These are phyloP conservation scores for Sylvilagus floridanus DNA, from an alignment of 2,797 vertebrate species.

Conservation along the genomic window DNA sequence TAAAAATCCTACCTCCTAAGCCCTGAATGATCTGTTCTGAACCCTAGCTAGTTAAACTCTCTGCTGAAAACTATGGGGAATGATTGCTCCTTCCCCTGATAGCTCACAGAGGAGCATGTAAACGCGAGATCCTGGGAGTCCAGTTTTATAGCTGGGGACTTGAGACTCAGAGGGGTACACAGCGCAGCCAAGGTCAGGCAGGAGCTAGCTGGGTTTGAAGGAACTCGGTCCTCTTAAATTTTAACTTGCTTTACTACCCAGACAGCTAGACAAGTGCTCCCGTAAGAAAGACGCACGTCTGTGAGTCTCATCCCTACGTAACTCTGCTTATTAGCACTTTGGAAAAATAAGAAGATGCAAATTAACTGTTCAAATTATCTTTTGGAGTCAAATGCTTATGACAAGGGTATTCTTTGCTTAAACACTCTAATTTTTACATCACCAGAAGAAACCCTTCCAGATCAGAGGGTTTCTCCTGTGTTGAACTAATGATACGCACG, in stretches of 20 bases:
- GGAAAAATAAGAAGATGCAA: constrained; percentile 52
- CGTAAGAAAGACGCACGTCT: constrained; percentile 51
- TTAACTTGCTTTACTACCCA: constrained; percentile 60
- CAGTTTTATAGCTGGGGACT: constrained; percentile 57
- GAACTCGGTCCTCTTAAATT: constrained; percentile 51
- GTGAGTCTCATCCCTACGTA: constrained; percentile 48
- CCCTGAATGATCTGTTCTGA: constrained; percentile 65
- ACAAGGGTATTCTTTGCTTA: constrained; percentile 69
- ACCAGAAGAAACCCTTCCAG: constrained; percentile 67
- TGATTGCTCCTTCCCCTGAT: constrained; percentile 66
- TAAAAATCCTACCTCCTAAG: constrained; percentile 57
- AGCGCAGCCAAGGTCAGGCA: constrained; percentile 36
- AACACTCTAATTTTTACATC: constrained; percentile 76
- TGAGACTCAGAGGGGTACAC: constrained; percentile 35
- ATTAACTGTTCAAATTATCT: constrained; percentile 63
- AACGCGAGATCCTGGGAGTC: constrained; percentile 54
- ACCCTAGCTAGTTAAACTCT: constrained; percentile 40
- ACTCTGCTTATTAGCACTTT: constrained; percentile 26
- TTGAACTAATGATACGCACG: constrained; percentile 63
- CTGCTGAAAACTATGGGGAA: constrained; percentile 57
- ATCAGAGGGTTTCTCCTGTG: constrained; percentile 64
- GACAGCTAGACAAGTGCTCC: neutral
- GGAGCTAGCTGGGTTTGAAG: constrained; percentile 16
- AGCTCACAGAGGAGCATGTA: constrained; percentile 63
- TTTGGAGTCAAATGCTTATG: constrained; percentile 63